Conservation (phyloP, 1,140 invertebrate species). For the Cotesia chilonis region DNA sequence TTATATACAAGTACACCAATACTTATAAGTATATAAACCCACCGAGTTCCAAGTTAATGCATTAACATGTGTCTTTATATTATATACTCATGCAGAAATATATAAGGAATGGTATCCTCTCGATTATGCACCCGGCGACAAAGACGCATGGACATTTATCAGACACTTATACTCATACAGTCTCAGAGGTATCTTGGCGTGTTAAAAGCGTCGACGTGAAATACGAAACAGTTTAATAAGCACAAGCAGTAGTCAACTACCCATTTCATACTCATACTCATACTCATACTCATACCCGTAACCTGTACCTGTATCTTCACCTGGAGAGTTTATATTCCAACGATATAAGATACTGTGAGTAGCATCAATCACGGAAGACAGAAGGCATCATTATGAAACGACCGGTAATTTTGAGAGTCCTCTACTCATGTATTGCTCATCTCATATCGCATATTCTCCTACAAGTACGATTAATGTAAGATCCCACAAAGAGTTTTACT, state of each 20-base stretch:
- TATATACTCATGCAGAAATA: no score
- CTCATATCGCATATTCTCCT: conserved; percentile 2
- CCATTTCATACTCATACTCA: neutral
- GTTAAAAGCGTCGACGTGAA: conserved; percentile 46
- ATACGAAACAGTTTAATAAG: conserved; percentile 59
- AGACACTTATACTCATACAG: neutral
- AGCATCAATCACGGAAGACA: conserved; percentile 50
- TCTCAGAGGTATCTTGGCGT: conserved; percentile 33
- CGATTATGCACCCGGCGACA: neutral
- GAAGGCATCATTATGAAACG: conserved; percentile 45
- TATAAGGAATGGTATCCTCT: conserved; percentile 4
- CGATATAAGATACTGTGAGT: conserved; percentile 51
- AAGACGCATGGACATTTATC: conserved; percentile 2
- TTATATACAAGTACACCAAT: no score
- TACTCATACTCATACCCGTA: no score
- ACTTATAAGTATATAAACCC: neutral
- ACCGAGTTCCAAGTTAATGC: conserved; percentile 7
- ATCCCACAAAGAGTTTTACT: no score
- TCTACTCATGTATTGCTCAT: neutral
- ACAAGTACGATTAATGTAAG: neutral
- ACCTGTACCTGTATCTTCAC: no score
- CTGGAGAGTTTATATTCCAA: conserved; percentile 12
- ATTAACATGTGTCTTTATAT: conserved; percentile 3
- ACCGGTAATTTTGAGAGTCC: conserved; percentile 32
- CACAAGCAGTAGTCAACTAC: conserved; percentile 47